Evolutionary conservation across 2,888 invertebrate species (phyloP), one percentile per base, ranked within the genome.

Genomic region (Gerris lacustris): DNA sequence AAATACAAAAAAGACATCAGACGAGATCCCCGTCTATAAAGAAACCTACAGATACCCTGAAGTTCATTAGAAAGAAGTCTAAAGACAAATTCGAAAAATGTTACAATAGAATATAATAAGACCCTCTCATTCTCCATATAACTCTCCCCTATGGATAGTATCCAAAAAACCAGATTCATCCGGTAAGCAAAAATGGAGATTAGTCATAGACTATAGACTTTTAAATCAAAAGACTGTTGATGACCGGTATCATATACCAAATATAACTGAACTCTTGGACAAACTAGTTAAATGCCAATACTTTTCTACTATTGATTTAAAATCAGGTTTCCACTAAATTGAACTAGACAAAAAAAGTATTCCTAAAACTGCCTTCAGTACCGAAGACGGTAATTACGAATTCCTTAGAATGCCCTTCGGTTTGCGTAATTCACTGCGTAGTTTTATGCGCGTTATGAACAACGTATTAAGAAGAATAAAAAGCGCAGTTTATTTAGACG

Each of bases 261-360:
- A 68, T 63, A 71, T 71, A 18, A 45, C 31, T n/a, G 76, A 77
- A 44, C 72, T 76, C 44, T 66, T 76, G 7, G 75, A 75, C 45
- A 73, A n/a, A 75, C 64, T 75, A 45, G 76, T 75, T 4, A 67
- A 70, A 62, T 70, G 72, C 0, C 70, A 72, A 17, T 76, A 75
- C 63, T 76, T n/a, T n/a, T 77, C 31, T 31, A 31, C 31, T 31
- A 4, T 31, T 31, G 31, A 31, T 31, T 31, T 31, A 31, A 31
- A 31, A 4, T 31, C 31, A 4, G 31, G 1, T 31, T 31, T 31
- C 4, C 31, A 31, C 31, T 4, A 31, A 31, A 31, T 31, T 31
- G 31, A 31, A 31, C 31, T 31, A 31, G 31, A 31, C 31, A 2
- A 31, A 31, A 31, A 31, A 31, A 31, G 4, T 31, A 31, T 31